Conservation (phyloP, 1,140 invertebrate species). For the Zaprionus lachaisei region DNA sequence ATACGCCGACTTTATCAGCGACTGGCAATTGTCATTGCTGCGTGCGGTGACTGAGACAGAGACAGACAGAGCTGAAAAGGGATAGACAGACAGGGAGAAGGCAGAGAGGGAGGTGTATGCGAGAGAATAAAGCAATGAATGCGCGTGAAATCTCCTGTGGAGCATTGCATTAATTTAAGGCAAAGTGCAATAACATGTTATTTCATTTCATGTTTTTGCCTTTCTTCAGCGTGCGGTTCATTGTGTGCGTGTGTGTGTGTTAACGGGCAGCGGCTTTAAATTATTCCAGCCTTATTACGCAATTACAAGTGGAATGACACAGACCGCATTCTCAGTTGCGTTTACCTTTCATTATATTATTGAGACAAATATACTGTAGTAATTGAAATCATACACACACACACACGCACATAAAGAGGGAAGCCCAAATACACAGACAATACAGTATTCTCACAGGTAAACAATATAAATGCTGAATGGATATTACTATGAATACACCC, state of each 20-base stretch:
- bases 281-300: constrained; percentile 73
- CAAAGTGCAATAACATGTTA: constrained; percentile 82
- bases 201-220: constrained; percentile 52
- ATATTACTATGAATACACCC: constrained; percentile 8
- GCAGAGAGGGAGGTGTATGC: too few species aligned
- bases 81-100: background rate
- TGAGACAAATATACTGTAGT: constrained; percentile 52
- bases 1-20: constrained; percentile 67
- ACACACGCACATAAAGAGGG: background rate
- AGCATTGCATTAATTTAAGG: constrained; percentile 63
- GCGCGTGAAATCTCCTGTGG: constrained; percentile 10
- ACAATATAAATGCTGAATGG: constrained; percentile 17
- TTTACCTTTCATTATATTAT: constrained; percentile 62
- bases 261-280: constrained; percentile 77
- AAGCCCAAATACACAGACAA: background rate
- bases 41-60: constrained; percentile 4
- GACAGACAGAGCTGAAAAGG: background rate
- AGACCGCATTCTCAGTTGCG: constrained; percentile 32
- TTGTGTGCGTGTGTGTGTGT: constrained; percentile 18
- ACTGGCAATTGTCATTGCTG: constrained; percentile 64
- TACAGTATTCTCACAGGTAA: background rate
- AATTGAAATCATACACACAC: constrained; percentile 54
- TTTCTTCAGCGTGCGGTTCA: constrained; percentile 4
- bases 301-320: constrained; percentile 76
- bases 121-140: background rate